phyloP scores from a whole-genome alignment of 2,113 vertebrate genomes.

The Phaethornis superciliosus region DNA sequence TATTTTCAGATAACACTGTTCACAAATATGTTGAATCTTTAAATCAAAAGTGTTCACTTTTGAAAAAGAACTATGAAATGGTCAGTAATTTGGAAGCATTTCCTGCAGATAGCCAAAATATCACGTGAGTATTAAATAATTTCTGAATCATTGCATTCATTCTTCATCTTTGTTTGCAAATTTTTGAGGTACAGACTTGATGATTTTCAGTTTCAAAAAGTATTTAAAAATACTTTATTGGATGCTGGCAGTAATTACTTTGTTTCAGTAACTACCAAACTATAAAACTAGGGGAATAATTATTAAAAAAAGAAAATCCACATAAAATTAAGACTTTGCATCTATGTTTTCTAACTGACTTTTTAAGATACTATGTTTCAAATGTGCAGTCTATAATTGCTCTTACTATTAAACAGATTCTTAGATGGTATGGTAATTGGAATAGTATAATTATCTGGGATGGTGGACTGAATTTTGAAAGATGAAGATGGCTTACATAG shows the following conservation, averaged over 20 bases:
- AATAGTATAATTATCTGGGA: not conserved
- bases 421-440: not conserved
- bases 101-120: not conserved
- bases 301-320: not conserved
- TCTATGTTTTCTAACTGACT: not conserved
- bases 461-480: not conserved
- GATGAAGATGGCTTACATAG: not conserved
- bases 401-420: not conserved
- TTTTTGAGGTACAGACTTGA: not conserved
- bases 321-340: not conserved
- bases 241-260: not conserved
- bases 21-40: not conserved
- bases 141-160: not conserved
- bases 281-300: not conserved
- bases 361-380: not conserved
- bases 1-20: constrained; percentile 4
- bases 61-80: not conserved
- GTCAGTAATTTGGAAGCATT: not conserved
- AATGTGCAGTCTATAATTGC: not conserved
- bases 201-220: not conserved
- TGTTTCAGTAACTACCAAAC: not conserved
- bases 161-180: not conserved
- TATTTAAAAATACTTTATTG: not conserved
- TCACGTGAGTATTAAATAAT: not conserved
- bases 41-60: not conserved